Evolutionary conservation across 2,797 vertebrate genomes (phyloP).

Genomic region (Falco berigora): DNA sequence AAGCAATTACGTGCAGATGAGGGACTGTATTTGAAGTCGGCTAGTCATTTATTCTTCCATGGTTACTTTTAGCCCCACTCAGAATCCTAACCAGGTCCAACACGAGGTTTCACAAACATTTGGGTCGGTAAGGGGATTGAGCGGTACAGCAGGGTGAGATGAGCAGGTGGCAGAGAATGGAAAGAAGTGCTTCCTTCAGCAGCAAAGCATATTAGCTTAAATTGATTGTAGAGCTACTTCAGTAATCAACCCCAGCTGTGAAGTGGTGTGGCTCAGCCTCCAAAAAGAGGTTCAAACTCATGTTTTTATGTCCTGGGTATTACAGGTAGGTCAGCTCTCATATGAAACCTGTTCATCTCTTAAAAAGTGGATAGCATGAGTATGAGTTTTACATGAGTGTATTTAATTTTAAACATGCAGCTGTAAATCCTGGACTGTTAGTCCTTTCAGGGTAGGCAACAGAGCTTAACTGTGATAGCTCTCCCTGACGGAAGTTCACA

Average conservation of each 20-base stretch:
- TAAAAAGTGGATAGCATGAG: not conserved
- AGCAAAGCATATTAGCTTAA: not conserved
- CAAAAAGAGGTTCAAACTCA: not conserved
- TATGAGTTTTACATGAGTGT: not conserved
- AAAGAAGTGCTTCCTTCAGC: not conserved
- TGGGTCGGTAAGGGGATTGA: not conserved
- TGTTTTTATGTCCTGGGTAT: not conserved
- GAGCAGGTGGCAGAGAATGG: not conserved
- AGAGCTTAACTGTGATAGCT: not conserved
- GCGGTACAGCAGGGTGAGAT: not conserved
- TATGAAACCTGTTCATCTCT: not conserved
- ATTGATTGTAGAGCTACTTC: not conserved
- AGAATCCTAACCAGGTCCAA: not conserved
- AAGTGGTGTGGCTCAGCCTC: not conserved
- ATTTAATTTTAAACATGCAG: not conserved
- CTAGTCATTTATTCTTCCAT: not conserved
- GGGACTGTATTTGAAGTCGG: not conserved
- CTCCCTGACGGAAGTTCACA: not conserved
- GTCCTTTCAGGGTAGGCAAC: not conserved
- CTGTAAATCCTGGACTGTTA: not conserved
- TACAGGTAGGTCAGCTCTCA: not conserved
- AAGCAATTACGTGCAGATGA: not conserved
- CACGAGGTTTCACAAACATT: not conserved
- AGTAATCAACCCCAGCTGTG: not conserved
- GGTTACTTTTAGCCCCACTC: not conserved